Base-by-base conservation (phyloP, 2,797 vertebrate species). In the Rhinatrema bivittatum region DNA sequence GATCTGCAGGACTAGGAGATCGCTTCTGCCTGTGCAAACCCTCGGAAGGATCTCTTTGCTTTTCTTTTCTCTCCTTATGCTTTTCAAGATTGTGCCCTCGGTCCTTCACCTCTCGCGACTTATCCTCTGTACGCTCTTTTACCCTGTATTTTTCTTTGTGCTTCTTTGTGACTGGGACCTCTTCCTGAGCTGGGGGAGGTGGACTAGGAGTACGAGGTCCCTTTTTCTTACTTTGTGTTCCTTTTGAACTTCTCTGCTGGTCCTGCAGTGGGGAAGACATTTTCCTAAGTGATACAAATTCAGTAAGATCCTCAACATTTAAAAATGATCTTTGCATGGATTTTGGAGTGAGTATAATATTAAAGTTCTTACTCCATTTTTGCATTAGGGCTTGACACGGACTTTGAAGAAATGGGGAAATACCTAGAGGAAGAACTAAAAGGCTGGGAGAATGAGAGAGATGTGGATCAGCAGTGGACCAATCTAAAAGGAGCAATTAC, bases 71-170 rank as follows among this genome's bases (percentile, higher is more conserved):
- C 60, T 97, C 94, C 60, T 93, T 94, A 65, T 96, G 94, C 48
- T 93, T 94, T 61, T 98, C 95, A 5, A 76, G 65, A 24, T 97
- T 95, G 29, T 90, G 78, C n/a, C 91, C 93, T 43, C 90, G 84
- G 29, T 98, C 95, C 60, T 96, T 98, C 10, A 72, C 79, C n/a
- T 98, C 95, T 55, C 91, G 93, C 58, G 80, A 65, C 64, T 93
- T 95, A 66, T 99, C 94, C 52, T 92, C 94, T 20, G 72, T 70
- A 59, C 93, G 91, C 43, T 98, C 94, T 72, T 97, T 97, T 53
- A 82, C 81, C 77, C 97, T 98, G 73, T 97, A 93, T 15, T 99
- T 99, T 52, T 88, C 92, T 74, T 97, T 99, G 63, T 97, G 94
- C 55, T 98, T 99, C 68, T 98, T 99, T 10, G 82, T 91, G 10